Percentiles rank a stretch among this genome's conserved stretches.
Evolutionary conservation across 2,113 vertebrate genomes (phyloP).

Genomic region (Nicator chloris): DNA sequence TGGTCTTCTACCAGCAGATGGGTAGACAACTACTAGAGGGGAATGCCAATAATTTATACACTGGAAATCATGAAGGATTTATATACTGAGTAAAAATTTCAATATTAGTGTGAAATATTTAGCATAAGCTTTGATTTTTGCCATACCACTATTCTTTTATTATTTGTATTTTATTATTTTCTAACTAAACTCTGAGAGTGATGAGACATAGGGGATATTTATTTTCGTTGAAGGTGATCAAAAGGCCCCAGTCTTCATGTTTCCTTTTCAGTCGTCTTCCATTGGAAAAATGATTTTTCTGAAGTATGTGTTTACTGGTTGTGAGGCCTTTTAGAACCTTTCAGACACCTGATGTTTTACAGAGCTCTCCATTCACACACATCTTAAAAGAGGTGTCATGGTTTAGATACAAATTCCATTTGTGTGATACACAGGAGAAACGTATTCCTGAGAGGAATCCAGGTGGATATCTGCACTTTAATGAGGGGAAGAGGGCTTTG

Average conservation of each 20-base stretch:
- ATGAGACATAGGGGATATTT: background rate
- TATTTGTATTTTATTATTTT: background rate
- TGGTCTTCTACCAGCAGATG: background rate
- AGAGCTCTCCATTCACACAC: background rate
- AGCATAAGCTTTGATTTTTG: background rate
- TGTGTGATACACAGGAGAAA: background rate
- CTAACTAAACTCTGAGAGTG: background rate
- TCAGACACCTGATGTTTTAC: background rate
- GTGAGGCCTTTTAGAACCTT: background rate
- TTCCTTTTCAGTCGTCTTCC: background rate
- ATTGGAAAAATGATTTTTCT: background rate
- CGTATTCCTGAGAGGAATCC: background rate
- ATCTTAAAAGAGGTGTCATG: background rate
- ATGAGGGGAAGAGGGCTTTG: background rate
- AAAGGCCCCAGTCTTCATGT: background rate
- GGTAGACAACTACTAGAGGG: background rate
- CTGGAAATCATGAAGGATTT: fast-evolving
- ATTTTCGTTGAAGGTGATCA: background rate
- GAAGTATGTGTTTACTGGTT: background rate
- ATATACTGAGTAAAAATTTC: background rate
- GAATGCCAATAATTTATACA: background rate
- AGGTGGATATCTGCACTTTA: background rate
- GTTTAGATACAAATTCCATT: background rate
- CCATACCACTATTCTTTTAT: background rate
- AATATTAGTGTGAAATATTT: background rate